These are phyloP conservation scores for Volucella bombylans DNA, from an alignment of 2,888 invertebrate species.

Conservation along the genomic window DNA sequence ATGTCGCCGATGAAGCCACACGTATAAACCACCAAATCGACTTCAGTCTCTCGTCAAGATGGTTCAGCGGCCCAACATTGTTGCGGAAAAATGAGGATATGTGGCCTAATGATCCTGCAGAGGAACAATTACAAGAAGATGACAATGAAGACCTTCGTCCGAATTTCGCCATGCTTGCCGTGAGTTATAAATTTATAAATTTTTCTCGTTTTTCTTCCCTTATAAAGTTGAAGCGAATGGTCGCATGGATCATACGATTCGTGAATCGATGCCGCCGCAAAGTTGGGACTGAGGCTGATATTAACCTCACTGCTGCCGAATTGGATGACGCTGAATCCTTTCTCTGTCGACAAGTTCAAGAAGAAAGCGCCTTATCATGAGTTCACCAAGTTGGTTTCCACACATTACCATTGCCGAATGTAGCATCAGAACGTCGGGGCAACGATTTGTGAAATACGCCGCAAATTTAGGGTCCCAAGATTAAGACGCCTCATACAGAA, in stretches of 20 bases:
- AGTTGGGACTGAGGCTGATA: background rate
- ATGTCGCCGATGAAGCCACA: slow-evolving; percentile 45
- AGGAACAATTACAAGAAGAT: background rate
- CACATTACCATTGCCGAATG: background rate
- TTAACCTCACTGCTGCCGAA: background rate
- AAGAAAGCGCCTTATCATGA: background rate
- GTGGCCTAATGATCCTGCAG: background rate
- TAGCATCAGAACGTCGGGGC: background rate
- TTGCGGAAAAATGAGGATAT: background rate
- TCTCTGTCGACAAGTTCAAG: background rate
- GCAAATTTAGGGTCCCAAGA: too few relatives aligned
- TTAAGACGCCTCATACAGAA: too few relatives aligned
- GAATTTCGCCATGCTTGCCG: background rate
- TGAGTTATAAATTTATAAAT: background rate
- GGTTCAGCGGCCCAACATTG: background rate
- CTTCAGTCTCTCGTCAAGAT: background rate
- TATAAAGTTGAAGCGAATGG: background rate
- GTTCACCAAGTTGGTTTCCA: background rate
- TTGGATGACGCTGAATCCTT: background rate
- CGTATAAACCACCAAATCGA: background rate
- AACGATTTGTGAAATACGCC: background rate
- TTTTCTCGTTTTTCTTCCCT: background rate
- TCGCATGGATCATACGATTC: slow-evolving; percentile 3
- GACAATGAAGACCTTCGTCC: background rate
- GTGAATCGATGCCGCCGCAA: background rate